Evolutionary conservation across 37 sponge, comb jelly and placozoan species (phyloP).

Genomic region (Haliclona indistincta): DNA sequence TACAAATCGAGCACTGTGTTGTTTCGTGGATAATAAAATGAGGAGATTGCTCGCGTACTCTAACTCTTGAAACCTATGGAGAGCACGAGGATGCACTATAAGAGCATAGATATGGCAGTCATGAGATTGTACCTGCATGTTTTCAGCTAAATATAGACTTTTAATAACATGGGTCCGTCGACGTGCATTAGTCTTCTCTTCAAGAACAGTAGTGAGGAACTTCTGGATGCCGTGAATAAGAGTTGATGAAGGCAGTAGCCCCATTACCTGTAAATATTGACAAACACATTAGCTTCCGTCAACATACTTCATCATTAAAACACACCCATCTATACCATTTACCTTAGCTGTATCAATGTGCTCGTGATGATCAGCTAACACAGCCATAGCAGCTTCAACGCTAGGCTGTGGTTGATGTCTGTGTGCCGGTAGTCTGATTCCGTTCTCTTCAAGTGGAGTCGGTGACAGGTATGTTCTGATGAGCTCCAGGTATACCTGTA

Average conservation of each 20-base stretch:
- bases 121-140: slow-evolving; percentile 61
- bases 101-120: background rate
- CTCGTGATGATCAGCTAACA: slow-evolving; percentile 67
- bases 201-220: slow-evolving; percentile 67
- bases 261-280: slow-evolving; percentile 50
- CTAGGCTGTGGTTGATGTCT: slow-evolving; percentile 41
- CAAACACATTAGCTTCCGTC: background rate
- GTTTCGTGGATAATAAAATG: slow-evolving; percentile 49
- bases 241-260: slow-evolving; percentile 54
- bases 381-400: slow-evolving; percentile 58
- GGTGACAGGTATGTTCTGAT: slow-evolving; percentile 81
- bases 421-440: slow-evolving; percentile 21
- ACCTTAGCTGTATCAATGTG: slow-evolving; percentile 84
- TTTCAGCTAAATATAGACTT: slow-evolving; percentile 65
- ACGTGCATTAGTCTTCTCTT: slow-evolving; percentile 45
- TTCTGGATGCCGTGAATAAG: slow-evolving; percentile 31
- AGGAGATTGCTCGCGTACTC: slow-evolving; percentile 38
- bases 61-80: slow-evolving; percentile 56
- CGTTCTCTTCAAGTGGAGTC: slow-evolving; percentile 43
- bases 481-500: slow-evolving; percentile 75
- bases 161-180: slow-evolving; percentile 65
- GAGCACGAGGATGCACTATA: background rate
- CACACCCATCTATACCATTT: background rate
- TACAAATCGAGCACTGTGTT: slow-evolving; percentile 54
- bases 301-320: background rate